phyloP scores from a whole-genome alignment of 2,888 invertebrate species.

The Notocelia uddmanniana region DNA sequence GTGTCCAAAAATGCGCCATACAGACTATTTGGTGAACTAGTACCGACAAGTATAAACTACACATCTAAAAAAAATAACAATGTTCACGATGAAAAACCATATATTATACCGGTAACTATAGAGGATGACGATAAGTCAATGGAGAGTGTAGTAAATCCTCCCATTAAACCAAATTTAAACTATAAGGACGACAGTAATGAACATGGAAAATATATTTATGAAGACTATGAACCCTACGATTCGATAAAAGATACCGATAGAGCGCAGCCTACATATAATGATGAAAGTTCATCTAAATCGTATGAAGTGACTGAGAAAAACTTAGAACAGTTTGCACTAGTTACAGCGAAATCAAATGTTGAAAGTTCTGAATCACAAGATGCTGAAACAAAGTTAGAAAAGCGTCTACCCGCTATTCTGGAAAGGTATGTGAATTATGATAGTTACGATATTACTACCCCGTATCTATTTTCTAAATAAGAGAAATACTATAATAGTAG shows the following conservation, averaged over 20 bases:
- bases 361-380: constrained; percentile 19
- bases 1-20: constrained; percentile 47
- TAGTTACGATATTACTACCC: constrained; percentile 41
- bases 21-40: constrained; percentile 53
- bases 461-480: constrained; percentile 7
- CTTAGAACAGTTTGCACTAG: not conserved
- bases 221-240: constrained; percentile 15
- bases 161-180: not conserved
- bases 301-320: constrained; percentile 36
- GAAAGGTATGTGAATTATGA: constrained; percentile 41
- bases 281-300: constrained; percentile 10
- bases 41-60: constrained; percentile 51
- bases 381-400: constrained; percentile 34
- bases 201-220: constrained; percentile 21
- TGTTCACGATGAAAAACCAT: not conserved
- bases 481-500: constrained; percentile 11
- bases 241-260: not conserved
- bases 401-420: constrained; percentile 42
- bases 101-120: not conserved
- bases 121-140: not conserved
- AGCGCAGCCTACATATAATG: not conserved
- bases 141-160: not conserved
- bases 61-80: constrained; percentile 1
- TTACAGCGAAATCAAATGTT: constrained; percentile 20
- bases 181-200: not conserved